Evolutionary conservation across 2,888 invertebrate genomes (phyloP).

Genomic region (Spatulosminthurus flaviceps): DNA sequence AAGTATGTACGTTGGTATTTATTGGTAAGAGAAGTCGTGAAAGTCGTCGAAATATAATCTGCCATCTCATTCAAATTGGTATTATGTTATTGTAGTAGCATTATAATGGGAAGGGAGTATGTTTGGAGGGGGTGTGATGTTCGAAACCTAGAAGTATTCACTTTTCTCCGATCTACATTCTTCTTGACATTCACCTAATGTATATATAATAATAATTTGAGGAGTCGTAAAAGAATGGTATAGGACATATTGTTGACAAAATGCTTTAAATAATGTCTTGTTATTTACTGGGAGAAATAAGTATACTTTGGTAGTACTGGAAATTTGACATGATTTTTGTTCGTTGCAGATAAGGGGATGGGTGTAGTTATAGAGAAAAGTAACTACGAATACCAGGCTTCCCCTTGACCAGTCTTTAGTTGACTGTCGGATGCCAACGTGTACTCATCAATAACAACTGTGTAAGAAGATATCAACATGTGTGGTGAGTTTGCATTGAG

Average conservation of each 20-base stretch:
- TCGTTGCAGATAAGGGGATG: conserved; percentile 21
- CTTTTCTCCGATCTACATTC: neutral
- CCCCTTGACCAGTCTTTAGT: conserved; percentile 28
- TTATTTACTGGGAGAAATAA: neutral
- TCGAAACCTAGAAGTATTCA: no score
- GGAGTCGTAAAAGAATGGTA: neutral
- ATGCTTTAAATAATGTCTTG: neutral
- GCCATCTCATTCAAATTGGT: no score
- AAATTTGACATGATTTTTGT: conserved; percentile 1
- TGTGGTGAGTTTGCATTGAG: conserved; percentile 48
- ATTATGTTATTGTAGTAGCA: no score
- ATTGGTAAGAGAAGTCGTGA: no score
- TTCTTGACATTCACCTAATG: neutral
- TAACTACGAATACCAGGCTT: conserved; percentile 24
- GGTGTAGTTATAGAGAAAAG: conserved; percentile 15
- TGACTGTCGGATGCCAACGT: conserved; percentile 42
- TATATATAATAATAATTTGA: neutral
- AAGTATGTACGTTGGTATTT: no score
- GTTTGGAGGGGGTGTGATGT: no score
- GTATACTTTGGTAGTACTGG: neutral
- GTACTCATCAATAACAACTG: conserved; percentile 27
- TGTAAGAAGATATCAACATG: conserved; percentile 40
- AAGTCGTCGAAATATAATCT: no score
- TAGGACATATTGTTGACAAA: conserved; percentile 6
- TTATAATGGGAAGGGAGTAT: no score